These are phyloP conservation scores for Cantharis rufa DNA, from an alignment of 2,888 invertebrate species.

Conservation along the genomic window DNA sequence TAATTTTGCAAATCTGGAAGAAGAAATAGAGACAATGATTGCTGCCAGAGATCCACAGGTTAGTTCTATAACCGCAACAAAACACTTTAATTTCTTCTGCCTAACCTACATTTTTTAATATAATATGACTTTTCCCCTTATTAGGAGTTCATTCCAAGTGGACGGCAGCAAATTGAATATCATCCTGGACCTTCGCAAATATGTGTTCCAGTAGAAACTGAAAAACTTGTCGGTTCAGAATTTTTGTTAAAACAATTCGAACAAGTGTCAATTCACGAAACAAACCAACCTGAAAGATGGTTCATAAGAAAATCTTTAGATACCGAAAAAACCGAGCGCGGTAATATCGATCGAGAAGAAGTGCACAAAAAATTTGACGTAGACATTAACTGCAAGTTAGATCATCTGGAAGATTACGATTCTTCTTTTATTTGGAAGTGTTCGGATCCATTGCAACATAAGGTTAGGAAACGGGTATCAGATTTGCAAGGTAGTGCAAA, in stretches of 20 bases:
- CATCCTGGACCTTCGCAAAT: conserved; percentile 72
- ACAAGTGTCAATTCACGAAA: conserved; percentile 75
- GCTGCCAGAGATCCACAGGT: conserved; percentile 90
- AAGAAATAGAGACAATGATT: conserved; percentile 80
- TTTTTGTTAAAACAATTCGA: conserved; percentile 73
- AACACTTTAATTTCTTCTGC: conserved; percentile 32
- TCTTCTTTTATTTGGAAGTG: conserved; percentile 45
- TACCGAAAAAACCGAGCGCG: neutral
- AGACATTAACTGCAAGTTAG: conserved; percentile 23
- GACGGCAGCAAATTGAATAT: conserved; percentile 76
- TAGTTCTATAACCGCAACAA: conserved; percentile 48
- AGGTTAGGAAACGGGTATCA: conserved; percentile 42
- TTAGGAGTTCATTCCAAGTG: conserved; percentile 87
- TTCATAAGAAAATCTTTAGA: conserved; percentile 63
- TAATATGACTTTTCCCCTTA: conserved; percentile 5
- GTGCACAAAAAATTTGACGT: conserved; percentile 29
- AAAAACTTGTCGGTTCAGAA: conserved; percentile 53
- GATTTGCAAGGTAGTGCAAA: conserved; percentile 39
- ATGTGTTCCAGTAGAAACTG: conserved; percentile 26
- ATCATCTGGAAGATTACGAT: conserved; percentile 40
- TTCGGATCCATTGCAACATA: conserved; percentile 39
- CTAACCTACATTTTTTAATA: conserved; percentile 10
- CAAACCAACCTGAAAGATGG: conserved; percentile 60
- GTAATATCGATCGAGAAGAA: neutral
- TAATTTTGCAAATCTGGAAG: conserved; percentile 83